Evolutionary conservation across 2,888 invertebrate species (phyloP).

Genomic region (Enchytraeus crypticus): DNA sequence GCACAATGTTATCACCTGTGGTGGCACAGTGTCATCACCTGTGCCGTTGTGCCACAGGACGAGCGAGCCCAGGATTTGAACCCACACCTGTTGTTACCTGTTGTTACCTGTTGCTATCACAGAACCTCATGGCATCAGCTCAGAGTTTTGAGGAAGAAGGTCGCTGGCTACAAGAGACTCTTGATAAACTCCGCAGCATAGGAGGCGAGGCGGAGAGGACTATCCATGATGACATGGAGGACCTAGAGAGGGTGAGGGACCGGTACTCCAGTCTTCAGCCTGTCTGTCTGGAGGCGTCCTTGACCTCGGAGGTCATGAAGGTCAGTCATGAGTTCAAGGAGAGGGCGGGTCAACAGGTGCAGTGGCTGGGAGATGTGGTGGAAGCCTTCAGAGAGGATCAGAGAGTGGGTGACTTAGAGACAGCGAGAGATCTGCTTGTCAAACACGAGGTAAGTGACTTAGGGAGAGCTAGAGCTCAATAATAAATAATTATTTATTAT

Average conservation of each 20-base stretch:
- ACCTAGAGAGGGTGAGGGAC: slow-evolving; percentile 70
- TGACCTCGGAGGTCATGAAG: slow-evolving; percentile 81
- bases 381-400: slow-evolving; percentile 49
- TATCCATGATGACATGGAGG: slow-evolving; percentile 60
- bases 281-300: slow-evolving; percentile 82
- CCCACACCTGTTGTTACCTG: too few species aligned
- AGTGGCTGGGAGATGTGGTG: slow-evolving; percentile 48
- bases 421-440: slow-evolving; percentile 65
- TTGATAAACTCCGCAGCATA: slow-evolving; percentile 75
- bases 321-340: slow-evolving; percentile 84
- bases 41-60: too few species aligned
- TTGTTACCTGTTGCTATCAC: not conserved
- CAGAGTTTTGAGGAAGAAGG: slow-evolving; percentile 83
- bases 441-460: slow-evolving; percentile 61
- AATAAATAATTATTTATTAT: not conserved
- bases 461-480: not conserved
- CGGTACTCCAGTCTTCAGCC: slow-evolving; percentile 71
- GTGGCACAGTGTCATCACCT: too few species aligned
- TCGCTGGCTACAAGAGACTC: slow-evolving; percentile 85
- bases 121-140: slow-evolving; percentile 1
- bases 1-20: too few species aligned
- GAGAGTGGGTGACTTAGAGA: slow-evolving; percentile 61
- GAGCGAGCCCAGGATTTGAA: too few species aligned
- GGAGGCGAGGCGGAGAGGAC: slow-evolving; percentile 66
- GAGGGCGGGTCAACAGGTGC: slow-evolving; percentile 74